These are phyloP conservation scores for Eledona agricola DNA, from an alignment of 2,888 invertebrate genomes.

Conservation along the genomic window DNA sequence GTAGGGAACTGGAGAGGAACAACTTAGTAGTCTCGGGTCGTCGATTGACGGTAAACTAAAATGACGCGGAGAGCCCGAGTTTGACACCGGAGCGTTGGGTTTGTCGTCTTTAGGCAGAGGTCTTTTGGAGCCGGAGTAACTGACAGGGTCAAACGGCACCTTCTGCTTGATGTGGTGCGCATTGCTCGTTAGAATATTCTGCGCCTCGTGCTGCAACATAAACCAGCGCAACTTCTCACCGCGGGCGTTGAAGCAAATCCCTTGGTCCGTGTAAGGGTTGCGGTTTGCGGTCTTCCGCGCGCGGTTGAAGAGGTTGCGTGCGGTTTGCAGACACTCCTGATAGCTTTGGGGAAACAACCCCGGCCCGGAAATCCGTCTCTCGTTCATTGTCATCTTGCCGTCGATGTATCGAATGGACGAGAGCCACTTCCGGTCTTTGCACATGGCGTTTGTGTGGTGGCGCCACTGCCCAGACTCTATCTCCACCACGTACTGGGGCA, in stretches of 20 bases:
- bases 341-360: conserved; percentile 78
- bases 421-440: conserved; percentile 85
- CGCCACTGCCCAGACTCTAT: conserved; percentile 91
- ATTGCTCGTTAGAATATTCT: conserved; percentile 75
- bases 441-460: conserved; percentile 80
- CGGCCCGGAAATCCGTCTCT: conserved; percentile 75
- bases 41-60: conserved; percentile 76
- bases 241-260: conserved; percentile 74
- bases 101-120: conserved; percentile 9
- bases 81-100: conserved; percentile 12
- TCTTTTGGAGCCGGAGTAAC: conserved; percentile 59
- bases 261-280: conserved; percentile 78
- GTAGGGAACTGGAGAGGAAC: conserved; percentile 60
- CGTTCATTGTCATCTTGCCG: conserved; percentile 79
- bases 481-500: conserved; percentile 89
- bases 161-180: conserved; percentile 80
- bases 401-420: conserved; percentile 73
- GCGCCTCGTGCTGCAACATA: conserved; percentile 87
- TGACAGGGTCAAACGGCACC: conserved; percentile 77
- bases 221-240: conserved; percentile 85
- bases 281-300: conserved; percentile 80
- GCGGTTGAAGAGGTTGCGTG: conserved; percentile 78
- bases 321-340: conserved; percentile 81
- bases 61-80: conserved; percentile 69
- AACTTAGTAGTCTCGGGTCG: conserved; percentile 61